phyloP scores from a whole-genome alignment of 2,113 vertebrate genomes.

The Ammodytes marinus region DNA sequence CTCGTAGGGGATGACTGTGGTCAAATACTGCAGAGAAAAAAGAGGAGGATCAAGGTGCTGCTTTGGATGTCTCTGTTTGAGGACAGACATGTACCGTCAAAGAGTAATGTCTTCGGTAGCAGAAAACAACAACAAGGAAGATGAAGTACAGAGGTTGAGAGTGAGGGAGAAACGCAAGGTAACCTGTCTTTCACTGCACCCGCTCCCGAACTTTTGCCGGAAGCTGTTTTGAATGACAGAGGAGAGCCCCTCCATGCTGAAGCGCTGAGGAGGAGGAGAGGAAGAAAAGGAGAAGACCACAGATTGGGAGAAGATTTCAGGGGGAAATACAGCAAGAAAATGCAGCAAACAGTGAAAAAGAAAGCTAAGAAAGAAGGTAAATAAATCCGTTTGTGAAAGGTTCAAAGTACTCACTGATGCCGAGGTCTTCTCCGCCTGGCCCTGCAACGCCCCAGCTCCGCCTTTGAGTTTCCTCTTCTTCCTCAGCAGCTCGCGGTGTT shows the following conservation, averaged over 20 bases:
- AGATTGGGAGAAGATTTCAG: not conserved
- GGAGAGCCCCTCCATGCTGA: conserved; percentile 99
- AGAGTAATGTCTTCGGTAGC: not conserved
- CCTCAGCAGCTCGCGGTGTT: conserved; percentile 91
- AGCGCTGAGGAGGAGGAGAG: conserved; percentile 87
- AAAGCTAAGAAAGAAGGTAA: not conserved
- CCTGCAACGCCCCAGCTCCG: conserved; percentile 83
- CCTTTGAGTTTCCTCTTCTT: conserved; percentile 94
- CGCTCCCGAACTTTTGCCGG: conserved; percentile 96
- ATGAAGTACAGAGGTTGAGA: conserved; percentile 1
- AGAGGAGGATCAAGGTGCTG: not conserved
- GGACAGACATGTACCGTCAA: not conserved
- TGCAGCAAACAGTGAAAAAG: not conserved
- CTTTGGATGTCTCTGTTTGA: not conserved
- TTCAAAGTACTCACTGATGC: conserved; percentile 77
- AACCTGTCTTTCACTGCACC: conserved; percentile 96
- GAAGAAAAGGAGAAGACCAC: conserved; percentile 58
- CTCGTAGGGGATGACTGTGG: conserved; percentile 98
- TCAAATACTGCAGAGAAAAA: conserved; percentile 88
- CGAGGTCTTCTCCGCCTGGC: conserved; percentile 85
- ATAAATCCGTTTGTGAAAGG: not conserved
- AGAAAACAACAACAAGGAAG: not conserved
- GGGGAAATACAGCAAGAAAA: not conserved
- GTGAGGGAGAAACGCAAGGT: conserved; percentile 58
- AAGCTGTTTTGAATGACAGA: conserved; percentile 98